Base-by-base conservation (phyloP, 2,888 invertebrate species). In the Brachynemurus nebulosus region DNA sequence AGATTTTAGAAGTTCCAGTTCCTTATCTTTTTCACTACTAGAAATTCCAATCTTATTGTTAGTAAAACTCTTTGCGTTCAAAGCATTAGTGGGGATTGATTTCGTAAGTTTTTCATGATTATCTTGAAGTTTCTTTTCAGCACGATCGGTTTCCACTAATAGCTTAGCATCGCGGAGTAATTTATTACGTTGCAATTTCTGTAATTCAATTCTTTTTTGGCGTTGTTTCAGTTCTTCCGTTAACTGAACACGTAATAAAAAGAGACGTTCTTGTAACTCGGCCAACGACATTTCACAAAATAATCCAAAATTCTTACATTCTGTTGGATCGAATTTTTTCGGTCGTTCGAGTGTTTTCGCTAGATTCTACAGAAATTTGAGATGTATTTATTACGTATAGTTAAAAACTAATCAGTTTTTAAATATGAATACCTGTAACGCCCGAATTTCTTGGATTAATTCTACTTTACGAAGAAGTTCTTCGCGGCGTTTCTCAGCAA, bases 241-340 rank as follows among this genome's bases (percentile, higher is more conserved):
- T 47, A 74, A 58, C 14, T 63, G 61, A 21, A 71, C 64, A 58
- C 71, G 74, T 51, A 71, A 59, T 18, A 66, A 53, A 42, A 52
- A 57, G 25, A 77, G 54, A 42, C 73, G 62, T 56, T 76, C 74
- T 54, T 72, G 71, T 40, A 78, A 55, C 59, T 78, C 76, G 6
- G 71, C 71, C 39, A 76, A 66, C 1, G 77, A 76, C 76, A 78
- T 78, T 64, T 78, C 76, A 57, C 74, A 72, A 19, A 78, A 53
- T 9, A 76, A 61, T 1, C 77, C 76, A 12, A 75, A 53, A 33
- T 74, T 74, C 20, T 71, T 64, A 12, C 70, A 65, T 59, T 75
- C 72, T 1, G 74, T 75, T 1, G 73, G 65, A 57, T 78, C 76
- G 50, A 76, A 67, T n/a, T n/a, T n/a, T 40, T 74, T 67, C 60